phyloP scores from a whole-genome alignment of 2,113 vertebrate species.

The Myodes glareolus region DNA sequence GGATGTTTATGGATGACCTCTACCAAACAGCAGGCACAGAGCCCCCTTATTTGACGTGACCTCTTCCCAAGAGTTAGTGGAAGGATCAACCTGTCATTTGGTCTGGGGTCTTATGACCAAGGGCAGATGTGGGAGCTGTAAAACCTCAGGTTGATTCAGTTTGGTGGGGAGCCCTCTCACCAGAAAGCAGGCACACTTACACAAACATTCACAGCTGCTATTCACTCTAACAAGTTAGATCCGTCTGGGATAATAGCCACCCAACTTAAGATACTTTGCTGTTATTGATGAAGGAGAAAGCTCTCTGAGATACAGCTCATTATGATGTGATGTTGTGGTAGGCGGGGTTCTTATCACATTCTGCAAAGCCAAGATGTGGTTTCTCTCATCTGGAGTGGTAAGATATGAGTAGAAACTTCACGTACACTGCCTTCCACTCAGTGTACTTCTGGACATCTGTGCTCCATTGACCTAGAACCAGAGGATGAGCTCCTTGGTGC shows the following conservation, averaged over 20 bases:
- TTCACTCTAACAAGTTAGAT: not conserved
- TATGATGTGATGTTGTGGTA: not conserved
- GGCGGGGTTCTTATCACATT: not conserved
- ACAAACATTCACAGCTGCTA: not conserved
- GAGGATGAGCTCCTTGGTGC: not conserved
- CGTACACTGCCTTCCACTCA: accelerated
- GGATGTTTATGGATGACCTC: not conserved
- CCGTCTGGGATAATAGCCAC: not conserved
- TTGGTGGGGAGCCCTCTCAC: not conserved
- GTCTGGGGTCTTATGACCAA: not conserved
- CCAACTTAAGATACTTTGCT: not conserved
- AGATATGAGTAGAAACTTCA: not conserved
- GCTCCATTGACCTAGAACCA: not conserved
- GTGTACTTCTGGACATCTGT: accelerated
- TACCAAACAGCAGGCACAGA: not conserved
- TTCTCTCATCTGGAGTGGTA: not conserved
- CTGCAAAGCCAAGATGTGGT: not conserved
- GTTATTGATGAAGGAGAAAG: not conserved
- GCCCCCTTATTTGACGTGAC: not conserved
- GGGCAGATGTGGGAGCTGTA: not conserved
- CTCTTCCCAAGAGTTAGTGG: not conserved
- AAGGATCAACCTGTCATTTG: accelerated
- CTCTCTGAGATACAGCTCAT: not conserved
- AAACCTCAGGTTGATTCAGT: not conserved
- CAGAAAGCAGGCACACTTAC: not conserved